These are phyloP conservation scores for Conchocele bisecta DNA, from an alignment of 2,888 invertebrate genomes.

Conservation along the genomic window DNA sequence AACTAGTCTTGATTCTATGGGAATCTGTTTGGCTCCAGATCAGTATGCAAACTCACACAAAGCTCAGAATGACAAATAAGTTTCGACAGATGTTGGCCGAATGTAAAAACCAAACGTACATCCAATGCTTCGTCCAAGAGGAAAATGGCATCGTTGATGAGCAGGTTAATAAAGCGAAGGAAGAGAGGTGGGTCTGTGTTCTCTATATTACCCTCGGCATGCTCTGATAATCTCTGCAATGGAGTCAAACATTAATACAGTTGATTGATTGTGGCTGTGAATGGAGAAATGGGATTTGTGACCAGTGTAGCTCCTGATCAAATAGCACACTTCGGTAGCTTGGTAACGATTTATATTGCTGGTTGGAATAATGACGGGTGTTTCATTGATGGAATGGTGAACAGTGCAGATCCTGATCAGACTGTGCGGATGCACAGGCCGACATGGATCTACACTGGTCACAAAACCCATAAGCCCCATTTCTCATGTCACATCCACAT, in stretches of 20 bases:
- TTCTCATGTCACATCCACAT: no score
- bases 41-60: no score
- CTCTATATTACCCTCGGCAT: constrained; percentile 94
- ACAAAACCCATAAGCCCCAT: no score
- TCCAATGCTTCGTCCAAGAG: constrained; percentile 93
- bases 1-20: no score
- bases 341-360: background rate
- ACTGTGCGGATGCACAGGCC: no score
- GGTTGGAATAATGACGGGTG: no score
- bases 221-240: constrained; percentile 88
- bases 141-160: constrained; percentile 99
- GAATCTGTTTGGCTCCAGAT: no score
- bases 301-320: background rate
- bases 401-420: no score
- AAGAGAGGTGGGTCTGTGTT: constrained; percentile 95
- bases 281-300: background rate
- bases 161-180: constrained; percentile 95
- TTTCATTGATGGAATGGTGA: no score
- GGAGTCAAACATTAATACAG: background rate
- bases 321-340: background rate
- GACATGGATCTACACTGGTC: no score
- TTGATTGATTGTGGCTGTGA: background rate
- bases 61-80: no score
- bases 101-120: constrained; percentile 75
- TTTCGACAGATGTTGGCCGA: no score